These are phyloP conservation scores for Cyphomyrus plagiostoma DNA, from an alignment of 2,113 vertebrate genomes.

Conservation along the genomic window DNA sequence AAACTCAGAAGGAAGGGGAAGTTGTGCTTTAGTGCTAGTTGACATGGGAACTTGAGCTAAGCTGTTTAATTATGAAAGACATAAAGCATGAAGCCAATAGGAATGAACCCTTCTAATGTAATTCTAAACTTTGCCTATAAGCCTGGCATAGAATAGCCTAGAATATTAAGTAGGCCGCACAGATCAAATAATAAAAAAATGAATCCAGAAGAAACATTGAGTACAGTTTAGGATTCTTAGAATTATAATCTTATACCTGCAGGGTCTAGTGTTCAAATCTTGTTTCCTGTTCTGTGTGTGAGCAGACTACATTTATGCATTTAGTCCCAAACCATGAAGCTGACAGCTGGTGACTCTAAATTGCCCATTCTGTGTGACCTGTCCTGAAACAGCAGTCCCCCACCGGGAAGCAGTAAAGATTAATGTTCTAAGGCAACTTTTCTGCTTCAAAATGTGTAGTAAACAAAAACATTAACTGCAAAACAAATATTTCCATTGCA, in stretches of 20 bases:
- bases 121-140: not conserved
- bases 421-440: not conserved
- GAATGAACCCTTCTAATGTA: not conserved
- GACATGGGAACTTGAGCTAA: not conserved
- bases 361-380: not conserved
- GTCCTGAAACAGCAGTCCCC: not conserved
- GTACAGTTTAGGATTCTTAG: not conserved
- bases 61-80: not conserved
- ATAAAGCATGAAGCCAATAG: not conserved
- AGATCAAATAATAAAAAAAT: not conserved
- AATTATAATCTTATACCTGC: not conserved
- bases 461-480: not conserved
- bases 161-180: not conserved
- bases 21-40: not conserved
- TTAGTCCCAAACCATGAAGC: not conserved
- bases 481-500: not conserved
- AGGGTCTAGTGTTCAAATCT: not conserved
- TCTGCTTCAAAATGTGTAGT: not conserved
- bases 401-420: not conserved
- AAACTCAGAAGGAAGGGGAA: not conserved
- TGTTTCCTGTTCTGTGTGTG: not conserved
- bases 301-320: not conserved
- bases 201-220: not conserved
- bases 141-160: not conserved
- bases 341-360: not conserved